Percentiles rank a stretch among this genome's conserved stretches.
phyloP scores from a whole-genome alignment of 2,888 invertebrate genomes.

The Trachelus tabidus region DNA sequence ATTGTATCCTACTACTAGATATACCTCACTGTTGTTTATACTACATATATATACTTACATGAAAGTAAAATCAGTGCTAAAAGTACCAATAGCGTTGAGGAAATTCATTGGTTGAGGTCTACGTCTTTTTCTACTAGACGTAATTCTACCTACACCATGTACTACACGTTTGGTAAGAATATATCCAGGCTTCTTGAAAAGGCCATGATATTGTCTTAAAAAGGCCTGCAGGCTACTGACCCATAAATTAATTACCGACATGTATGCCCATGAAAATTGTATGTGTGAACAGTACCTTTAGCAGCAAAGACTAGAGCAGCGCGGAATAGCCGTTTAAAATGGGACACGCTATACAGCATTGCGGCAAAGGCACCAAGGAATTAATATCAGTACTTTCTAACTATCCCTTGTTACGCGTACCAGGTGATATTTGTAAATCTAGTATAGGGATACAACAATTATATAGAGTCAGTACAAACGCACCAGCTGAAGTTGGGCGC shows the following conservation, averaged over 20 bases:
- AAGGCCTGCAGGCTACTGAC: not conserved
- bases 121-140: too few relatives aligned
- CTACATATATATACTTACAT: not conserved
- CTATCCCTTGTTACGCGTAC: not conserved
- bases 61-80: too few relatives aligned
- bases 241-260: not conserved
- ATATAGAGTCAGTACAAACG: too few relatives aligned
- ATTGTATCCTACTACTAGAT: too few relatives aligned
- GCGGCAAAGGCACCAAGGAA: slow-evolving; percentile 1
- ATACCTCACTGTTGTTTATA: not conserved
- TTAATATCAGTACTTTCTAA: not conserved
- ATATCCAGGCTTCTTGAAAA: not conserved
- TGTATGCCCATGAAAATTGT: not conserved
- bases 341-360: not conserved
- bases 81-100: not conserved
- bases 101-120: not conserved
- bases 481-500: too few relatives aligned
- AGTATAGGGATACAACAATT: not conserved
- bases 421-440: not conserved
- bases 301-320: not conserved
- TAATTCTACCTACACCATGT: too few relatives aligned
- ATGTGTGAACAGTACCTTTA: not conserved
- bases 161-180: too few relatives aligned
- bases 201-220: not conserved
- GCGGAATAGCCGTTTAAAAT: not conserved